Base-by-base conservation (phyloP, 2,113 vertebrate species). In the Eonycteris spelaea region DNA sequence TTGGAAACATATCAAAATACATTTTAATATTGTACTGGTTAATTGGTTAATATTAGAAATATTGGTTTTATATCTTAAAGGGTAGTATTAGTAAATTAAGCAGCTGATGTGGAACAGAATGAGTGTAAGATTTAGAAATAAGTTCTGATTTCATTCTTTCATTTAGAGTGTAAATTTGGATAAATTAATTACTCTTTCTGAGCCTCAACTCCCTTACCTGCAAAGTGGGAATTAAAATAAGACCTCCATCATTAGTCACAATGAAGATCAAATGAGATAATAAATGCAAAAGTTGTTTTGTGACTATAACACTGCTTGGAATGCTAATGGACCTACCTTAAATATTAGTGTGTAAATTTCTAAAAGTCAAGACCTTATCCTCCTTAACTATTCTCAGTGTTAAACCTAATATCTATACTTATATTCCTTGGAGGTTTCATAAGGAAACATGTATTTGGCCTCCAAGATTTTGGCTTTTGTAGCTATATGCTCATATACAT, bases 181-280 rank as follows among this genome's bases (percentile, higher is more conserved):
- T 18, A 78, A 80, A 86, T 86, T 85, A 80, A 80, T 96, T 91
- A 88, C 93, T 51, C 45, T 86, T 75, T 75, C 26, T 53, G 5
- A 83, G 22, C 19, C n/a, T 59, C 53, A 83, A 67, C 92, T 94
- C 70, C n/a, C n/a, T 86, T 96, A 67, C 45, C 68, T 71, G 15
- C 28, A 83, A 45, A 82, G 28, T 73, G 35, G 92, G 16, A 95
- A 71, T 90, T 86, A 92, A 90, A 86, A 16, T 74, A 70, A 92
- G 65, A 82, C 24, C 40, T 90, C 16, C 48, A 90, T 80, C 35
- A 35, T 15, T 77, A 43, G 28, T 30, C 55, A 5, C 26, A 70
- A n/a, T 40, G 57, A 59, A 79, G 73, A 88, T 40, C 57, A 89
- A 45, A 67, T 24, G 40, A 85, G 63, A 61, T 89, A 91, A 79